A percentile compares a stretch with the other conserved stretches of the same genome.
These are phyloP conservation scores for Zaprionus obscuricornis DNA, from an alignment of 2,888 invertebrate species.

Conservation along the genomic window DNA sequence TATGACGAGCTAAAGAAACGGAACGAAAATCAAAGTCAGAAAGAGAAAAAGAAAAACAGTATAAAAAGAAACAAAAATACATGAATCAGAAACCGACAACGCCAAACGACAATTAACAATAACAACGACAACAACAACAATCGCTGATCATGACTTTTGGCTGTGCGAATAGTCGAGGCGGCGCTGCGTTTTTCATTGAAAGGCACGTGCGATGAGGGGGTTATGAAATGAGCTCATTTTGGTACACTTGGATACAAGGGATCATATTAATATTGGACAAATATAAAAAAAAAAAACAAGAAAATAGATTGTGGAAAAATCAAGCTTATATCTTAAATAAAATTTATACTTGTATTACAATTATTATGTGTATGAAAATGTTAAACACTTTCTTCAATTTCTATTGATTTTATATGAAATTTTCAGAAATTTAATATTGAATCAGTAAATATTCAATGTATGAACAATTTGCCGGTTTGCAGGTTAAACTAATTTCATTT, in stretches of 20 bases:
- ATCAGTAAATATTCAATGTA: no score
- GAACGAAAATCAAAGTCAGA: slow-evolving; percentile 47
- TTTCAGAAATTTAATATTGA: no score
- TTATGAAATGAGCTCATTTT: slow-evolving; percentile 61
- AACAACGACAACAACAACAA: slow-evolving; percentile 26
- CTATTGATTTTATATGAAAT: no score
- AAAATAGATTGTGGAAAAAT: no score
- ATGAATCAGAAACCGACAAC: slow-evolving; percentile 62
- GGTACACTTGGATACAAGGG: neutral
- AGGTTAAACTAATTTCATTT: no score
- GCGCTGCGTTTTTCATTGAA: slow-evolving; percentile 52
- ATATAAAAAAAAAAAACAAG: no score
- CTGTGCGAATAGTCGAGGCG: slow-evolving; percentile 60
- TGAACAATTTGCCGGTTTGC: no score
- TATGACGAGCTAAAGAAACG: slow-evolving; percentile 42
- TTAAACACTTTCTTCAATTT: no score
- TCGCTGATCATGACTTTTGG: slow-evolving; percentile 69
- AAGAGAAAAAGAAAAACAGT: slow-evolving; percentile 14
- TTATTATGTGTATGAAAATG: no score
- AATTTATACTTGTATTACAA: no score
- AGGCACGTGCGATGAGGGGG: slow-evolving; percentile 65
- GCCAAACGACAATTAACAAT: slow-evolving; percentile 21
- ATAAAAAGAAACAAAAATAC: slow-evolving; percentile 8
- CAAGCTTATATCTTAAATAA: no score
- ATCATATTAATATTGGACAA: no score